A percentile compares a stretch with the other conserved stretches of the same genome.
phyloP scores from a whole-genome alignment of 2,113 vertebrate genomes.

The Craseonycteris thonglongyai region DNA sequence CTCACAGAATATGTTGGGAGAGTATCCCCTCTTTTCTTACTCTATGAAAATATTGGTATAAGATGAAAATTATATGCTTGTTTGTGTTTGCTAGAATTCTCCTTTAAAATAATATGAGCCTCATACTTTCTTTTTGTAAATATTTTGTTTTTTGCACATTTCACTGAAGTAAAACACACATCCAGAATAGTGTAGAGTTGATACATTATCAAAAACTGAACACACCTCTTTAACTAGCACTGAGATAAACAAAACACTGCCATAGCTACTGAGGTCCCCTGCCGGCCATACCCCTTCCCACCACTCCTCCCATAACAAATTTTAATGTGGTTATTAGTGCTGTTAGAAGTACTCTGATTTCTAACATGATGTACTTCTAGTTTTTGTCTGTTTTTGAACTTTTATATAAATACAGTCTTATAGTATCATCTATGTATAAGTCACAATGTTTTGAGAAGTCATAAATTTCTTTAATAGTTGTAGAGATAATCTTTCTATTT shows the following conservation, averaged over 20 bases:
- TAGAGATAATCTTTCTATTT: background rate
- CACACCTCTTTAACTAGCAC: background rate
- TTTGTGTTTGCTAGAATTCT: background rate
- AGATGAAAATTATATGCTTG: background rate
- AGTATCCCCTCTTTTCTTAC: background rate
- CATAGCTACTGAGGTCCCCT: background rate
- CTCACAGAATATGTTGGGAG: background rate
- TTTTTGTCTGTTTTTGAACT: background rate
- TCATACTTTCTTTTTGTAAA: background rate
- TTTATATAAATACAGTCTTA: background rate
- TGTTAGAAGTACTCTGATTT: background rate
- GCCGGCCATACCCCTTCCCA: background rate
- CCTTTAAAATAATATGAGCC: background rate
- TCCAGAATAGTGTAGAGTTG: background rate
- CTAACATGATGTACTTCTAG: background rate
- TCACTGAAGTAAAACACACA: background rate
- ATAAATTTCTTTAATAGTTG: background rate
- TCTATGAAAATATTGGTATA: background rate
- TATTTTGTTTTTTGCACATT: background rate
- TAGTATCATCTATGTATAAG: background rate
- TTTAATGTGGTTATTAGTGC: too few relatives aligned
- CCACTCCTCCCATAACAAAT: background rate
- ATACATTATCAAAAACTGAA: background rate
- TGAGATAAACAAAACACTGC: background rate
- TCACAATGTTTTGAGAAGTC: background rate